A percentile compares a stretch with the other conserved stretches of the same genome.
These are phyloP conservation scores for Alcedo quadribrachys DNA, from an alignment of 2,797 vertebrate species.

Conservation along the genomic window DNA sequence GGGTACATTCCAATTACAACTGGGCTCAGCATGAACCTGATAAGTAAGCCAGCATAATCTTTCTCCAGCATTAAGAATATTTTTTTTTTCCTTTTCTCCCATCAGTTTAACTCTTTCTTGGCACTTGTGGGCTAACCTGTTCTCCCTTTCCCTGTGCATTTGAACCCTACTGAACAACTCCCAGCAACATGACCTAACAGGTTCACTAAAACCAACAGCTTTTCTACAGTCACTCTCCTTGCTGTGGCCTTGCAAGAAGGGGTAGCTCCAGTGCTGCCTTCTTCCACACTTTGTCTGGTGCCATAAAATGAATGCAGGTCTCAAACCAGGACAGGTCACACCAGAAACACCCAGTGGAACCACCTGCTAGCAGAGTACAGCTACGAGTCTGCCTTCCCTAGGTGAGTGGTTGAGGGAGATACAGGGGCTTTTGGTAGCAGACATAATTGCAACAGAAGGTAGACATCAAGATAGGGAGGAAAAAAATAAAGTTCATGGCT, in stretches of 20 bases:
- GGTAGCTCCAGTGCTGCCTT: background rate
- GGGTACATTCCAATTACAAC: constrained; percentile 89
- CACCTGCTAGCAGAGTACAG: background rate
- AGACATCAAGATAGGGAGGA: background rate
- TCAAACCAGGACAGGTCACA: background rate
- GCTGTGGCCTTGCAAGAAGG: background rate
- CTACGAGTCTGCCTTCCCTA: background rate
- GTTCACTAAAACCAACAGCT: background rate
- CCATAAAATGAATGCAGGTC: background rate
- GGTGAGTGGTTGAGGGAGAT: background rate
- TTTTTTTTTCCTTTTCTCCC: constrained; percentile 25
- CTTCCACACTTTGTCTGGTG: background rate
- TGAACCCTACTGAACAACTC: background rate
- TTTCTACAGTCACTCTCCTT: background rate
- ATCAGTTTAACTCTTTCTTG: constrained; percentile 43
- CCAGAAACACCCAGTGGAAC: background rate
- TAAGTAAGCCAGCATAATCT: constrained; percentile 64
- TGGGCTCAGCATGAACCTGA: constrained; percentile 79
- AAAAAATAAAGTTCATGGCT: background rate
- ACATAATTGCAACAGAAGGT: background rate
- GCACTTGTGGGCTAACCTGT: background rate
- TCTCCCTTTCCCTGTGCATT: background rate
- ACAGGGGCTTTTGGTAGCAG: background rate
- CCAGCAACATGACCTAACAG: background rate
- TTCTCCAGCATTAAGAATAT: constrained; percentile 45